These are phyloP conservation scores for Acomys russatus DNA, from an alignment of 2,797 vertebrate genomes.

Conservation along the genomic window DNA sequence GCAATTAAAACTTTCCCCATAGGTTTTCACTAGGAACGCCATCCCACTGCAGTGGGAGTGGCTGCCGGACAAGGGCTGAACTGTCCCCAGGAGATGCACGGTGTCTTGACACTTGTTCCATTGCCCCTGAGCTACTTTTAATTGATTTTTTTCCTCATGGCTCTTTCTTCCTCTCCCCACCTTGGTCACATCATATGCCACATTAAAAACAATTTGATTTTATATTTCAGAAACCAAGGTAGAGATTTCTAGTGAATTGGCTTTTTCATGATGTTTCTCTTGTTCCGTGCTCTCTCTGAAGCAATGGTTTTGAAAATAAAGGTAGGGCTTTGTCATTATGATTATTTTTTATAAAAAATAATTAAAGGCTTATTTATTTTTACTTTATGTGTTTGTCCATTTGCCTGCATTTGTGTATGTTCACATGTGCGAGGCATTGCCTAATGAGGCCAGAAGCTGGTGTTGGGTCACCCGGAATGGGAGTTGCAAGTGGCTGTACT, in stretches of 20 bases:
- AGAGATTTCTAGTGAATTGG: constrained; percentile 72
- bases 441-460: background rate
- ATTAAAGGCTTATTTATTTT: background rate
- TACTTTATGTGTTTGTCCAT: background rate
- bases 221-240: constrained; percentile 82
- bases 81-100: constrained; percentile 84
- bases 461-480: background rate
- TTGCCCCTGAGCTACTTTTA: constrained; percentile 86
- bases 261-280: constrained; percentile 54
- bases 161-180: constrained; percentile 41
- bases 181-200: constrained; percentile 80
- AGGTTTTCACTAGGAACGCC: constrained; percentile 82
- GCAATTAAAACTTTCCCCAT: constrained; percentile 81
- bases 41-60: constrained; percentile 75
- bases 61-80: constrained; percentile 86
- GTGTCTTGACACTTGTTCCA: constrained; percentile 87
- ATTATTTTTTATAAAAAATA: background rate
- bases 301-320: background rate
- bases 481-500: background rate
- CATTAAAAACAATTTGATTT: constrained; percentile 59
- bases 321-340: background rate
- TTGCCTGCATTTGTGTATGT: no score
- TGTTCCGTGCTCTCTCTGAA: background rate
- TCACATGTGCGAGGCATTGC: background rate
- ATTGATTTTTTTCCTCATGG: constrained; percentile 72